These are phyloP conservation scores for Cygnus buccinator DNA, from an alignment of 2,113 vertebrate genomes.

Conservation along the genomic window DNA sequence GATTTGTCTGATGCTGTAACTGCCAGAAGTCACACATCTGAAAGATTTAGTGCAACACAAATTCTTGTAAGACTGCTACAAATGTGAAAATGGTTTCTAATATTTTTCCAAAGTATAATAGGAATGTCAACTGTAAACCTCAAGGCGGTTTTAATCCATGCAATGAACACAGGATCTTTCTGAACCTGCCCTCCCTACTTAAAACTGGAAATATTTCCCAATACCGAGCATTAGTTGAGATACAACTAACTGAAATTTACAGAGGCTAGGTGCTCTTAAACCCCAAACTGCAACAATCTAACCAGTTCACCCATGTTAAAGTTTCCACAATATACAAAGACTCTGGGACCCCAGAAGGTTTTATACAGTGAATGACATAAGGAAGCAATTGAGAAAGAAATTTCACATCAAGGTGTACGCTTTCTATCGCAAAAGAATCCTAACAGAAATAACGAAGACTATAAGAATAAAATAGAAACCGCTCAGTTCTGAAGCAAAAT, in stretches of 20 bases:
- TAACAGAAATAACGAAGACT: background rate
- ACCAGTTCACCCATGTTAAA: background rate
- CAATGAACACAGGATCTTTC: background rate
- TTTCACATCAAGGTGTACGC: background rate
- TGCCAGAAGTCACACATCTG: background rate
- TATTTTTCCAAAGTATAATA: background rate
- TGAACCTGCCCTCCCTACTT: slow-evolving; percentile 2
- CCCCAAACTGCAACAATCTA: background rate
- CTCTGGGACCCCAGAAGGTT: background rate
- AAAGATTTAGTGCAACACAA: slow-evolving; percentile 27
- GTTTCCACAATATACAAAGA: background rate
- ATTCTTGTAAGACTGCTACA: background rate
- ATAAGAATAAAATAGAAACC: background rate
- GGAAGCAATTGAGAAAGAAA: background rate
- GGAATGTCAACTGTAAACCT: slow-evolving; percentile 45
- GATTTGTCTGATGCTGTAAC: slow-evolving; percentile 13
- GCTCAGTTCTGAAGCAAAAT: background rate
- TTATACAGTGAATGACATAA: background rate
- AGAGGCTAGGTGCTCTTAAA: background rate
- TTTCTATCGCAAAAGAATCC: background rate
- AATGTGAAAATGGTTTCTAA: background rate
- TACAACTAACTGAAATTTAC: background rate
- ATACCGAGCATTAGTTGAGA: background rate
- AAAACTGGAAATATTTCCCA: background rate
- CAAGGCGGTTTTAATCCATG: background rate